Evolutionary conservation across 2,888 invertebrate genomes (phyloP).

Genomic region (Caenorhabditis uteleia): DNA sequence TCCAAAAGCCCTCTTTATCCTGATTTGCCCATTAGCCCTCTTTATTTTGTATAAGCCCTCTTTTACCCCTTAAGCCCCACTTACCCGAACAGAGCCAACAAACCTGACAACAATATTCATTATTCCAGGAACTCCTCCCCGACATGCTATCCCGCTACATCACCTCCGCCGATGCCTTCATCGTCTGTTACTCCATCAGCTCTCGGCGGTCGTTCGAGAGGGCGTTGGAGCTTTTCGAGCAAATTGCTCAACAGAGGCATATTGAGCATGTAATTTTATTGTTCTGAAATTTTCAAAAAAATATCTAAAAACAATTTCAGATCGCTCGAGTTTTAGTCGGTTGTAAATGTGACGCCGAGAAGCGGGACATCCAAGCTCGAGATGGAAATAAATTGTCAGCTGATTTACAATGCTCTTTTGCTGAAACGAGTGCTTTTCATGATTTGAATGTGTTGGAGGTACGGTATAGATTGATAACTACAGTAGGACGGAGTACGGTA

Average conservation of each 20-base stretch:
- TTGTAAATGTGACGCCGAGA: conserved; percentile 9
- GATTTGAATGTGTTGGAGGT: conserved; percentile 17
- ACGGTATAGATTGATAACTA: no score
- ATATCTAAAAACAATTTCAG: no score
- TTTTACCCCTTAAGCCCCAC: no score
- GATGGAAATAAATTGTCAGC: conserved; percentile 19
- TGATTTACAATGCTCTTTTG: conserved; percentile 29
- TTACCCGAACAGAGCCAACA: no score
- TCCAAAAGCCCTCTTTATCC: no score
- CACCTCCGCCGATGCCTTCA: conserved; percentile 6
- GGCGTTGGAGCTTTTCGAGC: conserved; percentile 1
- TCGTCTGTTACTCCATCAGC: conserved; percentile 6
- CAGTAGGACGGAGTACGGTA: no score
- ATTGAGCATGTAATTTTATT: neutral
- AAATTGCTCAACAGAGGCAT: neutral
- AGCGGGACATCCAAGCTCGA: conserved; percentile 7
- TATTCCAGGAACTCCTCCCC: conserved; percentile 9
- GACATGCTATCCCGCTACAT: conserved; percentile 8
- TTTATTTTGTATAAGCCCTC: no score
- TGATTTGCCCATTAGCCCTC: no score
- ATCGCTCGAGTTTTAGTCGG: conserved; percentile 26
- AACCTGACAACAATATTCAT: neutral
- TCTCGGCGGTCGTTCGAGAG: neutral
- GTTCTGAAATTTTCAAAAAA: no score
- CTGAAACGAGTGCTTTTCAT: conserved; percentile 17